Base-by-base conservation (phyloP, 1,140 invertebrate genomes). In the Drosophila saltans region DNA sequence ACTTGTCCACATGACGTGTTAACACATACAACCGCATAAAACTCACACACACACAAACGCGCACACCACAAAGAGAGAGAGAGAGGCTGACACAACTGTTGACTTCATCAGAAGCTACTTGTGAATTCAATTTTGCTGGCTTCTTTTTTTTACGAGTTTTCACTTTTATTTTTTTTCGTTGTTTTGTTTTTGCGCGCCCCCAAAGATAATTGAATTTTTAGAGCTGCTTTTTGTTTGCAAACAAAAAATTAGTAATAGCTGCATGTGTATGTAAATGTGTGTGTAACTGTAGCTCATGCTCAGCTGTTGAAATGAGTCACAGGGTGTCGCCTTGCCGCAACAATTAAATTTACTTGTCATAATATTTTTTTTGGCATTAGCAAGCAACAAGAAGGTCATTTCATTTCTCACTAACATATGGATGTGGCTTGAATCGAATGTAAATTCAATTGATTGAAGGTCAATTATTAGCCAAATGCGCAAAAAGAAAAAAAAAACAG, bases 181-280 rank as follows among this genome's bases (percentile, higher is more conserved):
- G 16, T 16, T 16, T 24, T 56, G 33, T 36, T 26, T 60, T 24
- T 56, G 33, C 45, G n/a, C 36, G 21, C 58, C 30, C 11, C 11
- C 43, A 55, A 45, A 36, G n/a, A 56, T 71, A 77, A 76, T 77
- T 77, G 75, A 76, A 66, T 77, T 77, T 76, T 70, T 60, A 70
- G 66, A 74, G 45, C 73, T 77, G 76, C 65, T 26, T 77, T 77
- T 77, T 77, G 75, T 76, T 77, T 77, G 75, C 75, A 76, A 77
- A 77, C 75, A 77, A 77, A 77, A 36, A 63, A 63, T 64, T 66
- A 69, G 33, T 68, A 64, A 43, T 66, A 76, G 67, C 66, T 39
- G 21, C 41, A 65, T 45, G 10, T 52, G 55, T 30, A 9, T 39
- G 30, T 30, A 2, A 11, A 6, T 9, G 0, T 52, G 11, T 55